Evolutionary conservation across 1,140 invertebrate species (phyloP).

Genomic region (Manduca sexta): DNA sequence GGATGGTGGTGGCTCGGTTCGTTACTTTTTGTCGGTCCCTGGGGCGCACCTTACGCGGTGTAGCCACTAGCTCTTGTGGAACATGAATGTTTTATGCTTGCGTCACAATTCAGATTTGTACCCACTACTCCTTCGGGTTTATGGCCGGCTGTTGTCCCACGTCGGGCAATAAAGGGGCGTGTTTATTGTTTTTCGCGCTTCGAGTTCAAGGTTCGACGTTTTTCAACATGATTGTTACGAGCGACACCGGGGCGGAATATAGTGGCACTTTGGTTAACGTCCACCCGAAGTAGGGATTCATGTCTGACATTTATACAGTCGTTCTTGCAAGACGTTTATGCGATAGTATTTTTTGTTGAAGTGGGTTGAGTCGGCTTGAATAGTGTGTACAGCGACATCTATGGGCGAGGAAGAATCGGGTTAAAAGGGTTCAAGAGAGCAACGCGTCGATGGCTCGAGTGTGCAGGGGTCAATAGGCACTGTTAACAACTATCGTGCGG

Average conservation of each 20-base stretch:
- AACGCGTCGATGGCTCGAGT: no score
- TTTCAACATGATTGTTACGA: constrained; percentile 9
- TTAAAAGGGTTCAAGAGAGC: no score
- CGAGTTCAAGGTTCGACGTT: constrained; percentile 21
- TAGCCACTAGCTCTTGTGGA: constrained; percentile 21
- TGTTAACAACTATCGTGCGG: no score
- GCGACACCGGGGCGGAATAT: neutral
- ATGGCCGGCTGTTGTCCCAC: constrained; percentile 26
- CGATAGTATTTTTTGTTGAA: no score
- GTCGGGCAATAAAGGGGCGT: constrained; percentile 29
- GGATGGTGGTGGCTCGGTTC: constrained; percentile 43
- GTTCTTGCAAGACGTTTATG: no score
- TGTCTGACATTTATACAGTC: no score
- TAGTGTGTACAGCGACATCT: no score
- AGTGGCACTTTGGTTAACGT: constrained; percentile 3
- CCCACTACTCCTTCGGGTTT: constrained; percentile 43
- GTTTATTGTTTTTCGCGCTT: constrained; percentile 38
- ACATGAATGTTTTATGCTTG: constrained; percentile 57
- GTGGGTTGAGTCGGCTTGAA: no score
- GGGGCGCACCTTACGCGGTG: constrained; percentile 36
- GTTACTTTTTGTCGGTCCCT: constrained; percentile 62
- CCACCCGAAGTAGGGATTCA: neutral
- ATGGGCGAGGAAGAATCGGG: no score
- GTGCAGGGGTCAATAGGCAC: no score
- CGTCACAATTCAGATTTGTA: constrained; percentile 55